Evolutionary conservation across 1,140 invertebrate genomes (phyloP).

Genomic region (Caerostris extrusa): DNA sequence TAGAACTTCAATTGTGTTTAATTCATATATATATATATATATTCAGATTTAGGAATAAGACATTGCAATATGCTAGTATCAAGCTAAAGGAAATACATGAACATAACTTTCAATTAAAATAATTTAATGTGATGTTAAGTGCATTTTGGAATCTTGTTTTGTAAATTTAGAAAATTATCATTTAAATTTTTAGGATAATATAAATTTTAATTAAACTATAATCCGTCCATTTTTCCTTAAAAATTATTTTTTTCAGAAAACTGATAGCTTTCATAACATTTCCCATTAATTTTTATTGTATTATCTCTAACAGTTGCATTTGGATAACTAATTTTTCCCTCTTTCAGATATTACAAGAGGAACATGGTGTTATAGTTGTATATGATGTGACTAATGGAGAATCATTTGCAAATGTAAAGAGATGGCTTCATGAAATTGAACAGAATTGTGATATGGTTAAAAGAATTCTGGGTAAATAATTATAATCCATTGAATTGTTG

Average conservation of each 20-base stretch:
- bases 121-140: no score
- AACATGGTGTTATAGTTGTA: slow-evolving; percentile 99
- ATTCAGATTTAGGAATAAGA: no score
- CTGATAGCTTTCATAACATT: background rate
- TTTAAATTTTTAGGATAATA: background rate
- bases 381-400: slow-evolving; percentile 99
- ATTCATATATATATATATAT: no score
- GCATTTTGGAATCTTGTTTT: background rate
- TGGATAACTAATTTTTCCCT: background rate
- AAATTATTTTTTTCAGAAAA: no score
- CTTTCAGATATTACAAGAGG: slow-evolving; percentile 95
- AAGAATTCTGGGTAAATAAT: slow-evolving; percentile 94
- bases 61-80: no score
- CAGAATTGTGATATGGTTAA: slow-evolving; percentile 99
- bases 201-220: background rate
- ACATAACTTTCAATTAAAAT: no score
- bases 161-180: background rate
- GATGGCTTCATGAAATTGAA: slow-evolving; percentile 96
- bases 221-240: no score
- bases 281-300: background rate
- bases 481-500: background rate
- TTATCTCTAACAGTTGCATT: background rate
- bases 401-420: slow-evolving; percentile 99
- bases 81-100: no score
- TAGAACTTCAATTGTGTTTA: no score